Base-by-base conservation (phyloP, 2,113 vertebrate genomes). In the Mesocricetus auratus region DNA sequence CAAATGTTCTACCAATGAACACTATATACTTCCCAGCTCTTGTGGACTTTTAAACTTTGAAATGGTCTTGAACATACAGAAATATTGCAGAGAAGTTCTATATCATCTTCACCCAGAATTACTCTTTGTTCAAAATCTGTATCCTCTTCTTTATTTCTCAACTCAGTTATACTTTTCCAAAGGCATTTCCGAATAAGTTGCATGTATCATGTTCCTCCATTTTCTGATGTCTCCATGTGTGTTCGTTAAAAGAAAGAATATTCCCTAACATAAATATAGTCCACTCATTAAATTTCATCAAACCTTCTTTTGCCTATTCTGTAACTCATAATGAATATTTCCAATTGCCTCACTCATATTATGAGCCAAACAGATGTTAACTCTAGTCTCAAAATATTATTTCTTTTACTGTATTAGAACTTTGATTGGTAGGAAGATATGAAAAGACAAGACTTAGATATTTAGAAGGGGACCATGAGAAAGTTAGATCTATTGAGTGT, bases 171-270 rank as follows among this genome's bases (percentile, higher is more conserved):
- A 7, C 22, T 36, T 92, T 86, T 71, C 58, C 2, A 62, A n/a
- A 74, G 47, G 2, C 50, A 88, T 71, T 79, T 95, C 8, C 88
- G 17, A 94, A 33, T 79, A 75, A 17, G 11, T 69, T 85, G 13
- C 8, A 33, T 53, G 39, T 7, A 12, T 45, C 33, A 68, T 92
- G 24, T 0, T 13, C 42, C 4, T 60, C 47, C n/a, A 68, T 15
- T 33, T 11, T 93, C 68, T 62, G 45, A 9, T 39, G 53, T 26
- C 56, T 85, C 16, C 39, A 5, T 68, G 45, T 71, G 0, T 50
- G 12, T 75, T 95, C 95, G 56, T 47, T 81, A 90, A 85, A 85
- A 92, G 24, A 29, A 87, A 78, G 24, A 87, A 36, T 79, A 47
- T 95, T 93, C 15, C 64, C 71, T 81, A 90, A 83, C 1, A 19